phyloP scores from a whole-genome alignment of 2,797 vertebrate species.

The Aythya fuligula region DNA sequence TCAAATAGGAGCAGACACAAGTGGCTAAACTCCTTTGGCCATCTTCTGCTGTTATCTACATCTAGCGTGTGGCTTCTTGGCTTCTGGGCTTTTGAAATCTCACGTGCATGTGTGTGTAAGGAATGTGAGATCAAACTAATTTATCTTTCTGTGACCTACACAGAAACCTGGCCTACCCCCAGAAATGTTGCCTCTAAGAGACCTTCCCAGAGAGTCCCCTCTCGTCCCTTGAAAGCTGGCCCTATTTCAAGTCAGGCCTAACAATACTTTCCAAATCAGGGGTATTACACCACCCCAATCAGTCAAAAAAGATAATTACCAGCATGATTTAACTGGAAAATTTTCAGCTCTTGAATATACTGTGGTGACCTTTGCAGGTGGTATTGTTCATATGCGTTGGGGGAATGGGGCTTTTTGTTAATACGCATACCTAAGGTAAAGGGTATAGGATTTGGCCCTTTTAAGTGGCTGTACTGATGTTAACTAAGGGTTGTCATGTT shows the following conservation, averaged over 20 bases:
- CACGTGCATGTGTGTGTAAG: not conserved
- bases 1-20: not conserved
- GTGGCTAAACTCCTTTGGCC: not conserved
- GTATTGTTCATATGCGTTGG: not conserved
- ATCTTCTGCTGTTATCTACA: not conserved
- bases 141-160: not conserved
- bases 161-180: not conserved
- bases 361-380: not conserved
- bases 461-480: not conserved
- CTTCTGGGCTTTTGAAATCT: not conserved
- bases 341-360: not conserved
- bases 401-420: not conserved
- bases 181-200: not conserved
- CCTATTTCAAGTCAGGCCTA: not conserved
- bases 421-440: not conserved
- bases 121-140: not conserved
- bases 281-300: not conserved
- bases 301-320: not conserved
- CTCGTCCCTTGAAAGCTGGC: not conserved
- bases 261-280: not conserved
- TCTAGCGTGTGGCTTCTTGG: not conserved
- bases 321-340: not conserved
- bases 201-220: not conserved
- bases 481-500: not conserved
- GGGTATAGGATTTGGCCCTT: not conserved